A percentile compares a stretch with the other conserved stretches of the same genome.
Evolutionary conservation across 2,113 vertebrate species (phyloP).

Genomic region (Mobula birostris): DNA sequence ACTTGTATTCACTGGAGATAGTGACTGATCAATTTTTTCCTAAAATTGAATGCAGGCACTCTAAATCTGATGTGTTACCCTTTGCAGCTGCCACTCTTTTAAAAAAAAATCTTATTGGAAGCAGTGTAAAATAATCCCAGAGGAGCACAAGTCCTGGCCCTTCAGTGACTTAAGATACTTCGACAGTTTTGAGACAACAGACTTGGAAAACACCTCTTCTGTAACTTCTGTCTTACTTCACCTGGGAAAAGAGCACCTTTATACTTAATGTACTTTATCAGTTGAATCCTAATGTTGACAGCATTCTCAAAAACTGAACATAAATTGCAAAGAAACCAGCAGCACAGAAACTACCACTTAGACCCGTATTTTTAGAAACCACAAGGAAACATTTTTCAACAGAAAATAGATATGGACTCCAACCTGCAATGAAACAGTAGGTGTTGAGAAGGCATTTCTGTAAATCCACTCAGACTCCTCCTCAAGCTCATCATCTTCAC

Average conservation of each 20-base stretch:
- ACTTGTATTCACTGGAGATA: too few species aligned
- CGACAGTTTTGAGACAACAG: too few species aligned
- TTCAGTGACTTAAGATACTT: neutral
- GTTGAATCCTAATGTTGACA: neutral
- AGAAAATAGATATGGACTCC: neutral
- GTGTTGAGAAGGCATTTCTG: conserved; percentile 89
- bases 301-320: neutral
- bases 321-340: neutral
- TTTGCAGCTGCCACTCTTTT: neutral
- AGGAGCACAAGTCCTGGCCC: neutral
- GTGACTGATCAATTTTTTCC: too few species aligned
- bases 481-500: conserved; percentile 93
- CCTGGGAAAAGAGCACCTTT: neutral
- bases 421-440: conserved; percentile 95
- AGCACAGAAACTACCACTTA: neutral
- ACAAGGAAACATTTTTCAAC: neutral
- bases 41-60: neutral
- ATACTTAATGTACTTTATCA: neutral
- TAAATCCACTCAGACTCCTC: conserved; percentile 99
- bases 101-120: neutral
- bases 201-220: neutral
- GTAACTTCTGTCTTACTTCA: neutral
- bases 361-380: neutral
- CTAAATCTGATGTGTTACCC: neutral
- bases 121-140: too few species aligned